Evolutionary conservation across 2,113 vertebrate genomes (phyloP).

Genomic region (Lichenostomus cassidix): DNA sequence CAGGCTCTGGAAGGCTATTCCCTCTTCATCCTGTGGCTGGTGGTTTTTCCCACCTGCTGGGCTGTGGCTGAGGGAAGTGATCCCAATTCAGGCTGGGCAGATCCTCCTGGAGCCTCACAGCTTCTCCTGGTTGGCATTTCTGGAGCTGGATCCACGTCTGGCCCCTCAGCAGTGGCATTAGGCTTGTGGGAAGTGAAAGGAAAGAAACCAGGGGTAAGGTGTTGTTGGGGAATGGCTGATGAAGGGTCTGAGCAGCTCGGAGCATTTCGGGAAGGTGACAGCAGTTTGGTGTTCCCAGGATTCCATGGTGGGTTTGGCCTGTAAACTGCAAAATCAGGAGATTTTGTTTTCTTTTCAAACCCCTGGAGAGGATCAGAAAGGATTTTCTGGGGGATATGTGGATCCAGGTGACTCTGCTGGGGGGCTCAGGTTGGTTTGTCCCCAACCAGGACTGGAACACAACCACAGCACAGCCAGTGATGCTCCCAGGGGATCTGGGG

Average conservation of each 20-base stretch:
- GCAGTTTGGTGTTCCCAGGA: rapidly evolving
- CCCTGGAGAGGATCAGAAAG: neutral
- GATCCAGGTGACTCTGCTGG: neutral
- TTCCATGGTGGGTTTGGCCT: rapidly evolving
- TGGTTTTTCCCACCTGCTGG: neutral
- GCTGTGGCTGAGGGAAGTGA: neutral
- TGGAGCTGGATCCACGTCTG: neutral
- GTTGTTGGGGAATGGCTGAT: rapidly evolving
- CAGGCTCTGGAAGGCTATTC: rapidly evolving
- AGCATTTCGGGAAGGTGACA: rapidly evolving
- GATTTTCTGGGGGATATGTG: neutral
- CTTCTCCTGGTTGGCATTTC: neutral
- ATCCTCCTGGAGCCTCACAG: neutral
- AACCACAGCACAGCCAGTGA: neutral
- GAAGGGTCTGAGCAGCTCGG: rapidly evolving
- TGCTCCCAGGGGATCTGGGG: rapidly evolving
- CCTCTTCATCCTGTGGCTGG: rapidly evolving
- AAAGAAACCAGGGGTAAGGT: rapidly evolving
- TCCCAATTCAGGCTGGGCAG: neutral
- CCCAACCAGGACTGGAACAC: rapidly evolving
- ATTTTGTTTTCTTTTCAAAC: neutral
- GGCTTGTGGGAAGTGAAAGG: neutral
- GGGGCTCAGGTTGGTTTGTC: rapidly evolving
- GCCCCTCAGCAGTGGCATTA: rapidly evolving
- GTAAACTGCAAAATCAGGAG: rapidly evolving